A percentile compares a stretch with the other conserved stretches of the same genome.
Conservation (phyloP, 2,113 vertebrate genomes). For the Setophaga petechia region DNA sequence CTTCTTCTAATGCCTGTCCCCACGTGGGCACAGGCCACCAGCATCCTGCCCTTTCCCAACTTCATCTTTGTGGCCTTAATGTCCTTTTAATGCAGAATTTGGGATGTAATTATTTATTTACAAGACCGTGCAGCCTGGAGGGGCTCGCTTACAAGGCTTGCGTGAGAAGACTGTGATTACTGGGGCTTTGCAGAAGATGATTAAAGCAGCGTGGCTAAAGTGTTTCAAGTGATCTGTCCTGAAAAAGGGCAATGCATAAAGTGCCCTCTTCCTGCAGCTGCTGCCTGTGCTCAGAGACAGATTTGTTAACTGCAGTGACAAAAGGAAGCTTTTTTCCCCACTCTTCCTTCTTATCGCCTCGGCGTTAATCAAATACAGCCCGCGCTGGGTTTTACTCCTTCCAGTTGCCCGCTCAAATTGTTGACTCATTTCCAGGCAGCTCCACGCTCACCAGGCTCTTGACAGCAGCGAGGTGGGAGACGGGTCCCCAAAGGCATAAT, state of each 20-base stretch:
- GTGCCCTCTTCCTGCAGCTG: slow-evolving; percentile 61
- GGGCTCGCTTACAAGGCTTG: not conserved
- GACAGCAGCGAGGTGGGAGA: slow-evolving; percentile 57
- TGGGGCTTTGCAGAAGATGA: slow-evolving; percentile 21
- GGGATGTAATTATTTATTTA: slow-evolving; percentile 59
- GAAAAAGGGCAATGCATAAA: slow-evolving; percentile 13
- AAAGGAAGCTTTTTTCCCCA: slow-evolving; percentile 10
- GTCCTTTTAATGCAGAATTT: slow-evolving; percentile 40
- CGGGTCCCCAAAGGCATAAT: slow-evolving; percentile 46
- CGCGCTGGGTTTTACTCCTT: not conserved
- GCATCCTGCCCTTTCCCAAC: slow-evolving; percentile 4
- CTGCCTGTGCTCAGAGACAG: slow-evolving; percentile 20
- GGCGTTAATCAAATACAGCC: slow-evolving; percentile 1
- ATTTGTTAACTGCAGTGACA: slow-evolving; percentile 38
- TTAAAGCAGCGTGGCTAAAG: slow-evolving; percentile 55
- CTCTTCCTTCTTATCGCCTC: not conserved
- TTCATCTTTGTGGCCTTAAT: not conserved
- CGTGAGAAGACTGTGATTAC: slow-evolving; percentile 31
- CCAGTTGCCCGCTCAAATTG: slow-evolving; percentile 26
- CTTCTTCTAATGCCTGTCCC: not conserved
- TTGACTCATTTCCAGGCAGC: slow-evolving; percentile 61
- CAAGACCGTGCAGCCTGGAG: slow-evolving; percentile 19
- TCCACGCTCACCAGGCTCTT: slow-evolving; percentile 31
- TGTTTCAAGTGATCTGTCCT: slow-evolving; percentile 36
- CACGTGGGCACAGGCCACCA: not conserved